phyloP scores from a whole-genome alignment of 2,888 invertebrate genomes.

The Maniola hyperantus region DNA sequence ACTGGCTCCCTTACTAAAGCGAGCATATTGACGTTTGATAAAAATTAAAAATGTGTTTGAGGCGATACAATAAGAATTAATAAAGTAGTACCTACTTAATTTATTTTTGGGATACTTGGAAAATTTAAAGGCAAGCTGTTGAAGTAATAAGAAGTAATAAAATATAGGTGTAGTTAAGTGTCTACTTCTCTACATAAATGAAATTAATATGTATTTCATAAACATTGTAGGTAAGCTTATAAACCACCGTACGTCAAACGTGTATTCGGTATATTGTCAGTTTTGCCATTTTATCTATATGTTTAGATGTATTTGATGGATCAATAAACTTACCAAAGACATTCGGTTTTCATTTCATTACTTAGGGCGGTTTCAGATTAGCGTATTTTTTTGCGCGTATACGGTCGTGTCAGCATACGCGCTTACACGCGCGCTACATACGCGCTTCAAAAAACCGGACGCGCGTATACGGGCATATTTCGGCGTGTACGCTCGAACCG shows the following conservation, averaged over 20 bases:
- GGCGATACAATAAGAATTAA: too few species aligned
- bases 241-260: constrained; percentile 36
- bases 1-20: too few species aligned
- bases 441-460: too few species aligned
- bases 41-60: too few species aligned
- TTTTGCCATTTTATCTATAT: constrained; percentile 56
- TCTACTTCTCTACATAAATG: constrained; percentile 24
- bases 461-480: too few species aligned
- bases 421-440: too few species aligned
- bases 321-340: constrained; percentile 76
- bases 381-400: too few species aligned
- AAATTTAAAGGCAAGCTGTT: constrained; percentile 23
- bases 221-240: constrained; percentile 20
- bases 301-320: constrained; percentile 55
- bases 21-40: too few species aligned
- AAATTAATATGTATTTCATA: constrained; percentile 13
- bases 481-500: too few species aligned
- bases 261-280: constrained; percentile 52
- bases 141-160: constrained; percentile 22
- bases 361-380: too few species aligned
- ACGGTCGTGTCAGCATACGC: too few species aligned
- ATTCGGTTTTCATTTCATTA: constrained; percentile 39
- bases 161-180: constrained; percentile 29
- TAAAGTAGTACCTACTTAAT: not conserved
- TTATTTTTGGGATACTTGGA: not conserved